phyloP scores from a whole-genome alignment of 2,888 invertebrate genomes.

The Temnothorax ravouxi region DNA sequence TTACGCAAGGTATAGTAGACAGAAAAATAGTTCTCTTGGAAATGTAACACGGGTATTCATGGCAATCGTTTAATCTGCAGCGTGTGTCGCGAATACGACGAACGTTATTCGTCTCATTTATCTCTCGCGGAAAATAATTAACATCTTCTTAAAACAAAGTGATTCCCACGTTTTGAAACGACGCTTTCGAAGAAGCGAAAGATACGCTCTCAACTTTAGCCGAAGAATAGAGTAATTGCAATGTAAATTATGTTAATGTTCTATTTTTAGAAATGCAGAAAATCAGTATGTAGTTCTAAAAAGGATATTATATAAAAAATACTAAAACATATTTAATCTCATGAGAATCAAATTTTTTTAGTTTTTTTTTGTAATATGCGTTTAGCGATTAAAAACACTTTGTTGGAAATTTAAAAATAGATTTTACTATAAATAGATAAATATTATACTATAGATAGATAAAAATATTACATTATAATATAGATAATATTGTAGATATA shows the following conservation, averaged over 20 bases:
- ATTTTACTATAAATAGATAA: not conserved
- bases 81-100: not conserved
- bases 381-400: not conserved
- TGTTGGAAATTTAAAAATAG: not conserved
- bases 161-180: conserved; percentile 9
- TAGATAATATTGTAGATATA: not conserved
- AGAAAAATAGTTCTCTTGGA: conserved; percentile 51
- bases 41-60: conserved; percentile 53
- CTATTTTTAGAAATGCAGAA: not conserved
- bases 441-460: not conserved
- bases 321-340: not conserved
- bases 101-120: not conserved
- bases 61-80: conserved; percentile 47
- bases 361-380: not conserved
- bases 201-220: not conserved
- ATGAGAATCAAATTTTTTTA: not conserved
- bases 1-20: conserved; percentile 41
- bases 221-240: not conserved
- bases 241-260: conserved; percentile 2
- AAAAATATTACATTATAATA: not conserved
- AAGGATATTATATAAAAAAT: not conserved
- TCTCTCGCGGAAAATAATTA: conserved; percentile 11
- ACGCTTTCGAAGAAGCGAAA: conserved; percentile 3
- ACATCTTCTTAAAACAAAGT: conserved; percentile 7
- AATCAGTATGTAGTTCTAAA: not conserved